Conservation (phyloP, 2,113 vertebrate species). For the Salvelinus fontinalis region DNA sequence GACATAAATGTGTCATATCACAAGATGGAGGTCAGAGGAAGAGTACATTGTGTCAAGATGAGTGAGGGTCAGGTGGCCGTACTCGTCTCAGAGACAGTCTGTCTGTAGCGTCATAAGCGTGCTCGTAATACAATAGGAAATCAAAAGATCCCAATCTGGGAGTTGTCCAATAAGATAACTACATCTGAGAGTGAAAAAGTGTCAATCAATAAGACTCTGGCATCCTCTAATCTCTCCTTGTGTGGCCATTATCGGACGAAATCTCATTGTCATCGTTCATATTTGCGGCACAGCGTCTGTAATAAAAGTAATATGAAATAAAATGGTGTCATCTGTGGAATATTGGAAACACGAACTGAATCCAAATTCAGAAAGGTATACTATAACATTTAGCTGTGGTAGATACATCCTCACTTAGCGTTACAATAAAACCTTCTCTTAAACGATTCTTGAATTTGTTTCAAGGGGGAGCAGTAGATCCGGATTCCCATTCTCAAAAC, state of each 20-base stretch:
- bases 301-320: slow-evolving; percentile 25
- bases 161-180: slow-evolving; percentile 37
- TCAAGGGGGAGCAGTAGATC: background rate
- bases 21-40: background rate
- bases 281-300: background rate
- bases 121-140: slow-evolving; percentile 54
- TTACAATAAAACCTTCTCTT: background rate
- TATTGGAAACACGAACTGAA: background rate
- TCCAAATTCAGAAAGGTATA: background rate
- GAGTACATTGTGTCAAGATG: background rate
- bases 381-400: background rate
- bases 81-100: background rate
- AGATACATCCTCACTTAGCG: background rate
- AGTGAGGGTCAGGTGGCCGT: background rate
- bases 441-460: background rate
- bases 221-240: slow-evolving; percentile 27
- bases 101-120: background rate
- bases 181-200: background rate
- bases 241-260: slow-evolving; percentile 13
- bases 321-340: background rate
- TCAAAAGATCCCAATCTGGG: slow-evolving; percentile 52
- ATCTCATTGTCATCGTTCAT: slow-evolving; percentile 16
- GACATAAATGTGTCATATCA: background rate
- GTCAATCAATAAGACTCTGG: slow-evolving; percentile 27
- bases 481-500: background rate